Base-by-base conservation (phyloP, 2,888 invertebrate genomes). In the Tridacna crocea region DNA sequence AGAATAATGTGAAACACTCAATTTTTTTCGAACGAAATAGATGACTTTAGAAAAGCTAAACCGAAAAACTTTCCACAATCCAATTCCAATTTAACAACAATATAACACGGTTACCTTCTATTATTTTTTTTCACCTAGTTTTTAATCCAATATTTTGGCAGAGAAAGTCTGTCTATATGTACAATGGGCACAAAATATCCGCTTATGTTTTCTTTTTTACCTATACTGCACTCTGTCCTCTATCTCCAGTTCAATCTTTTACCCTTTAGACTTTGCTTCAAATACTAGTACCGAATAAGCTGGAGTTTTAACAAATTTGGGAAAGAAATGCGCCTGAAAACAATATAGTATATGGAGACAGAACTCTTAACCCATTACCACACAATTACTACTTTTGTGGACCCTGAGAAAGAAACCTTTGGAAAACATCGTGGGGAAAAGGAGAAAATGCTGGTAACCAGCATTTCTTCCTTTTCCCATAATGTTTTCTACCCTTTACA, bases 131-230 rank as follows among this genome's bases (percentile, higher is more conserved):
- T 72, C 72, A 78, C 82, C 73, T 79, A 76, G 79, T 68, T 77
- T 76, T 79, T 83, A 83, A 83, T 83, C 83, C 70, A 51, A 26
- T 51, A 72, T 46, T 55, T 83, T 83, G 79, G 79, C 79, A 78
- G 66, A 79, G 26, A 66, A 36, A 36, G 36, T 36, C 36, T 36
- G 8, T 61, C 61, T 55, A 60, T 51, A 70, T 51, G 17, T 68
- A 70, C 12, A 51, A 36, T 4, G 36, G 51, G 60, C 60, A 27
- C 10, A 72, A 60, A 15, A 73, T 73, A 73, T 73, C 73, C 73
- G 60, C 73, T 60, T 73, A 60, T 73, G 36, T 8, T 36, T 63
- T 63, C 6, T 36, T 36, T 36, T 36, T 36, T n/a, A n/a, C n/a
- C 36, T 36, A 36, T 36, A 36, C 36, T 2, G 36, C 36, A 36